These are phyloP conservation scores for Calidris pygmaea DNA, from an alignment of 2,113 vertebrate species.

Conservation along the genomic window DNA sequence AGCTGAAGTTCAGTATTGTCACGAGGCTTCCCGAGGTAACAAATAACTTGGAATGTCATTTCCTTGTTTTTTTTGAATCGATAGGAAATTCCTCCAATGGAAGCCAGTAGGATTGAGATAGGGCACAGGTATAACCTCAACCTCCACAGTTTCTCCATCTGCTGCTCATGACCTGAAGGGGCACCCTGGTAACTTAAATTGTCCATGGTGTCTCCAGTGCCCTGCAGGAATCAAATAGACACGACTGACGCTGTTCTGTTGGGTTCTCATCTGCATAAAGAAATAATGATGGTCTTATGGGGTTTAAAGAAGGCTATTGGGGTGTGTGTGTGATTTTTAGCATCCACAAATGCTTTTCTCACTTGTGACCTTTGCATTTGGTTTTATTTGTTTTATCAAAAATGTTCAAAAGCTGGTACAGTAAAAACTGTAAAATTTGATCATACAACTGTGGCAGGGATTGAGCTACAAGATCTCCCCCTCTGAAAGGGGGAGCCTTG, in stretches of 20 bases:
- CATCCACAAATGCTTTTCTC: background rate
- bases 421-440: background rate
- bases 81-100: background rate
- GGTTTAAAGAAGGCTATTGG: background rate
- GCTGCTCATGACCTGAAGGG: background rate
- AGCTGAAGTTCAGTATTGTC: slow-evolving; percentile 88
- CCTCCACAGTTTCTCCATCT: background rate
- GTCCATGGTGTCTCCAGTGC: background rate
- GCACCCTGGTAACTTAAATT: background rate
- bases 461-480: background rate
- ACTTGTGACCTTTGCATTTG: background rate
- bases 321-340: background rate
- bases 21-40: slow-evolving; percentile 89
- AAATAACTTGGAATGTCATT: background rate
- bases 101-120: background rate
- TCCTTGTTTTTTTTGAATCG: background rate
- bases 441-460: background rate
- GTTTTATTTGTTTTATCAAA: background rate
- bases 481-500: background rate
- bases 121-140: background rate
- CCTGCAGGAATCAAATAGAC: background rate
- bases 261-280: background rate
- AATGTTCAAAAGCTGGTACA: background rate
- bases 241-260: background rate
- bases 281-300: background rate